phyloP scores from a whole-genome alignment of 2,797 vertebrate genomes.

The Sarcoramphus papa region DNA sequence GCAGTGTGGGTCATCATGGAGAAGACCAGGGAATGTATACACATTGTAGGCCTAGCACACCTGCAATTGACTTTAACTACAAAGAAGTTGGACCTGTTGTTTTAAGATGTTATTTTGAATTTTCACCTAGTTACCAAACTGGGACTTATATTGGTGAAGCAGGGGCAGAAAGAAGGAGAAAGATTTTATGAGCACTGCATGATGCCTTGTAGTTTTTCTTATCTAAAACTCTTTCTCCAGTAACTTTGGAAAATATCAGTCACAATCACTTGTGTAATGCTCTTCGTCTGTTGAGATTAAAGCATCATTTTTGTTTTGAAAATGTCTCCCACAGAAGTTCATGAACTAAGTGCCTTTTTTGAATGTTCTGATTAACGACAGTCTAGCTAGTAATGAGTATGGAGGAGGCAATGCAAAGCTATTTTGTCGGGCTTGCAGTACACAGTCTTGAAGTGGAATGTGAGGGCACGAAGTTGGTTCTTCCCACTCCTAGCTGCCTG shows the following conservation, averaged over 20 bases:
- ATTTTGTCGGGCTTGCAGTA: background rate
- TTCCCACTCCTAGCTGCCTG: background rate
- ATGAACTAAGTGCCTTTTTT: constrained; percentile 15
- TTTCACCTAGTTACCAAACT: background rate
- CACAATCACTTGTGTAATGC: background rate
- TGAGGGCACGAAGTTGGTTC: background rate
- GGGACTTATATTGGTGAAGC: background rate
- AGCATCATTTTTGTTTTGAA: constrained; percentile 43
- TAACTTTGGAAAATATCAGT: background rate
- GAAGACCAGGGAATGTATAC: background rate
- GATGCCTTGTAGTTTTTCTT: background rate
- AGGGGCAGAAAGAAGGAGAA: background rate
- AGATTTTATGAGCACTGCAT: background rate
- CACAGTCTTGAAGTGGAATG: background rate
- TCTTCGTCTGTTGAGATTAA: background rate
- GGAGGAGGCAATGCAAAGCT: background rate
- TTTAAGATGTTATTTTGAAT: background rate
- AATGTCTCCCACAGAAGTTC: constrained; percentile 7
- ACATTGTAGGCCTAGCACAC: background rate
- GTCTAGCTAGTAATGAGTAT: constrained; percentile 17
- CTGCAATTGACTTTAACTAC: background rate
- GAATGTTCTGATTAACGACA: constrained; percentile 10
- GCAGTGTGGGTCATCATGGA: background rate
- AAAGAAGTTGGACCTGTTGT: background rate
- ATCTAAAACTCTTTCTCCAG: background rate